These are phyloP conservation scores for Holcopasites calliopsidis DNA, from an alignment of 1,140 invertebrate genomes.

Conservation along the genomic window DNA sequence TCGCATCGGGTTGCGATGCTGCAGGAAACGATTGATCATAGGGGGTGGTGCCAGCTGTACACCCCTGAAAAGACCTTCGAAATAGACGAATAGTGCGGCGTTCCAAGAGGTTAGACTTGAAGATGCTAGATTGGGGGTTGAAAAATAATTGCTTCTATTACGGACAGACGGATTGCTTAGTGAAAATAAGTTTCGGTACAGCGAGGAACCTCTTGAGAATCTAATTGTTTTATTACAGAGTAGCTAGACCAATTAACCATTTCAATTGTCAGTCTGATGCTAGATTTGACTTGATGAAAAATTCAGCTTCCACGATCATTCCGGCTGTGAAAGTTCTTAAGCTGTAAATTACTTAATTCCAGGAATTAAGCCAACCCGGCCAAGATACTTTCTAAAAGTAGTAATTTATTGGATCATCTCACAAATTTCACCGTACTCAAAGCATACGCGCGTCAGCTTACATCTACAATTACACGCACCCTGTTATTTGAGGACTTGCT, in stretches of 20 bases:
- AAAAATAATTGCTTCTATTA: no score
- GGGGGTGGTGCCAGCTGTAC: background rate
- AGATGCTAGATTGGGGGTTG: no score
- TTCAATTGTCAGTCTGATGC: background rate
- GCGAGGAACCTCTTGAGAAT: background rate
- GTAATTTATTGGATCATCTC: background rate
- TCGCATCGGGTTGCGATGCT: background rate
- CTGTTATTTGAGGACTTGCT: background rate
- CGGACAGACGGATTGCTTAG: no score
- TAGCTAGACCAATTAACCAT: background rate
- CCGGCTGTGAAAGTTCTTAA: slow-evolving; percentile 1
- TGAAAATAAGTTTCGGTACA: no score
- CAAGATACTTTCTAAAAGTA: background rate
- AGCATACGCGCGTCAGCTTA: background rate
- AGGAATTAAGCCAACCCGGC: background rate
- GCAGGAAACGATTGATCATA: background rate
- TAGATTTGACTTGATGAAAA: background rate
- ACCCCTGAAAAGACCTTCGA: background rate
- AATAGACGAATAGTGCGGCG: background rate
- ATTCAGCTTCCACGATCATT: background rate
- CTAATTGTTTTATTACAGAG: background rate
- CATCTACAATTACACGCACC: slow-evolving; percentile 3
- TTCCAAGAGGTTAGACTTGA: background rate
- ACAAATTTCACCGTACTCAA: background rate
- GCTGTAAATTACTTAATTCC: slow-evolving; percentile 1